A percentile compares a stretch with the other conserved stretches of the same genome.
These are phyloP conservation scores for Neosilurus hyrtlii DNA, from an alignment of 2,797 vertebrate species.

Conservation along the genomic window DNA sequence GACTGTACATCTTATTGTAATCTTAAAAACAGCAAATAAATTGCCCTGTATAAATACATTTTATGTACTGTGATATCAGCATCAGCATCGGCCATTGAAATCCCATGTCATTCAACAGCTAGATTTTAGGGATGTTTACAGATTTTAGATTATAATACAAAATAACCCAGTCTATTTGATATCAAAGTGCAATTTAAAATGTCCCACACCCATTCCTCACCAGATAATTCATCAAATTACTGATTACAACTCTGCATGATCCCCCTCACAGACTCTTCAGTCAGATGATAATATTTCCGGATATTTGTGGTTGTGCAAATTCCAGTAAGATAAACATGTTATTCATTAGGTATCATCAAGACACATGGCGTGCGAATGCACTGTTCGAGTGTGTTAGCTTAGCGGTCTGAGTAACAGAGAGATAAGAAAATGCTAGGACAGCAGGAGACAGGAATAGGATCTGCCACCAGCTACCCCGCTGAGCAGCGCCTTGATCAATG, in stretches of 20 bases:
- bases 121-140: not conserved
- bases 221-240: not conserved
- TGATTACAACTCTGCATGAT: not conserved
- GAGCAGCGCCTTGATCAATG: slow-evolving; percentile 84
- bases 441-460: slow-evolving; percentile 54
- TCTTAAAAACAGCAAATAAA: too few relatives aligned
- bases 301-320: not conserved
- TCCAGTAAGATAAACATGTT: slow-evolving; percentile 12
- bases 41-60: too few relatives aligned
- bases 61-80: too few relatives aligned
- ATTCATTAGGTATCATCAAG: not conserved
- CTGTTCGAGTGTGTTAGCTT: slow-evolving; percentile 47
- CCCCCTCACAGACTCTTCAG: too few relatives aligned
- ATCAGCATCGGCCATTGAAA: too few relatives aligned
- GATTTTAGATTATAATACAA: not conserved
- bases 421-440: slow-evolving; percentile 59
- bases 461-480: slow-evolving; percentile 58
- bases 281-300: not conserved
- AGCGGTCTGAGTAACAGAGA: slow-evolving; percentile 48
- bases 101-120: too few relatives aligned
- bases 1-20: too few relatives aligned
- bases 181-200: not conserved
- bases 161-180: not conserved
- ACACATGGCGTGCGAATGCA: slow-evolving; percentile 8
- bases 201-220: not conserved